Evolutionary conservation across 30 jellyfish, hydroid and myxozoan species (phyloP).

Genomic region (Turritopsis dohrnii): DNA sequence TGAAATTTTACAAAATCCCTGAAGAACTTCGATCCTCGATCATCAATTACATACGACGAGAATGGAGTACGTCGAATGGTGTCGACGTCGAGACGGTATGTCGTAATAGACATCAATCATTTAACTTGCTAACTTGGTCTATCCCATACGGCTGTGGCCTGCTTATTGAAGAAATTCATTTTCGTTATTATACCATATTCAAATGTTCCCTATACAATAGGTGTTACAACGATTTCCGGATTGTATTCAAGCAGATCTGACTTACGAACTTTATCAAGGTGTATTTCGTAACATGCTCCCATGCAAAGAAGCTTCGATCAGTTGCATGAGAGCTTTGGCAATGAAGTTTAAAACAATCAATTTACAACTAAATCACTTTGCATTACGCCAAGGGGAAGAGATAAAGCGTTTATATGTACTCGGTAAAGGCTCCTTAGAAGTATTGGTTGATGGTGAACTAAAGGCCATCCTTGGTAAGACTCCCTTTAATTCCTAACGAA

Average conservation of each 20-base stretch:
- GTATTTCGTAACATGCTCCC: constrained; percentile 53
- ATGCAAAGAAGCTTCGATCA: constrained; percentile 69
- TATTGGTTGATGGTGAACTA: constrained; percentile 65
- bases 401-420: constrained; percentile 51
- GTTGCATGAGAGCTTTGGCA: constrained; percentile 94
- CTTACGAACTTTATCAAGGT: constrained; percentile 72
- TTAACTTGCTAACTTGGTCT: too few species aligned
- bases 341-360: constrained; percentile 60
- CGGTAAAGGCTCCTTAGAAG: constrained; percentile 82
- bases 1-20: constrained; percentile 68
- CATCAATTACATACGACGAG: constrained; percentile 70
- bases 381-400: constrained; percentile 77
- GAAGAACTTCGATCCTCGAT: constrained; percentile 73
- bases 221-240: constrained; percentile 74
- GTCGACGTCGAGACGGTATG: constrained; percentile 69
- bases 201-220: constrained; percentile 25
- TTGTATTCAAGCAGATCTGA: constrained; percentile 75
- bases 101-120: too few species aligned
- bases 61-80: constrained; percentile 79
- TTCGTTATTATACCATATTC: too few species aligned
- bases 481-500: too few species aligned
- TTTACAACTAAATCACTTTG: constrained; percentile 63
- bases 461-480: constrained; percentile 62
- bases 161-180: too few species aligned
- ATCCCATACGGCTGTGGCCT: too few species aligned